Percentiles rank a stretch among this genome's conserved stretches.
phyloP scores from a whole-genome alignment of 2,797 vertebrate species.

The Cephalopachus bancanus region DNA sequence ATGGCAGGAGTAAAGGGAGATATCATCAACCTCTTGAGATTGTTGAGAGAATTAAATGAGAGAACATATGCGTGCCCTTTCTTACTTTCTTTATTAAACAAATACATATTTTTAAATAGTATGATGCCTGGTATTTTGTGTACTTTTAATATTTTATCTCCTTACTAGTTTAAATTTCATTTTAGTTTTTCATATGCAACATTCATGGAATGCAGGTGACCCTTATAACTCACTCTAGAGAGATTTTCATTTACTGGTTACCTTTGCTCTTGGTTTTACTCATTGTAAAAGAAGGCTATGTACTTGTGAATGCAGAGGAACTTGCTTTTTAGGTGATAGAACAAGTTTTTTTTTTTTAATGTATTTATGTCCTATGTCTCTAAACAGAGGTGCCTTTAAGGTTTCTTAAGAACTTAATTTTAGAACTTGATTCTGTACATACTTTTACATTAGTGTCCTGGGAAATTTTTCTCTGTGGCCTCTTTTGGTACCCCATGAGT shows the following conservation, averaged over 20 bases:
- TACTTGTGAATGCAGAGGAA: background rate
- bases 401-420: slow-evolving; percentile 1
- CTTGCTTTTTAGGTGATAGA: slow-evolving; percentile 53
- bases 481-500: slow-evolving; percentile 15
- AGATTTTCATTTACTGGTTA: slow-evolving; percentile 29
- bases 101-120: background rate
- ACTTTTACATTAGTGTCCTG: background rate
- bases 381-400: background rate
- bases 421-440: background rate
- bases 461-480: background rate
- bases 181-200: slow-evolving; percentile 4
- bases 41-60: background rate
- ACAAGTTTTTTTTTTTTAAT: background rate
- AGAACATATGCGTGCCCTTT: background rate
- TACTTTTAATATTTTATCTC: slow-evolving; percentile 52
- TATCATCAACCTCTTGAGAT: background rate
- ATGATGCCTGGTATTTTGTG: background rate
- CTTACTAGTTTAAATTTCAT: slow-evolving; percentile 39
- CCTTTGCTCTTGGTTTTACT: slow-evolving; percentile 19
- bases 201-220: background rate
- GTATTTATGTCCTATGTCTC: background rate
- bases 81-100: slow-evolving; percentile 30
- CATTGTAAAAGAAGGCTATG: background rate
- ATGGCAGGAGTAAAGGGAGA: background rate
- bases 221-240: background rate